phyloP scores from a whole-genome alignment of 2,113 vertebrate species.

The Rhinolophus ferrumequinum region DNA sequence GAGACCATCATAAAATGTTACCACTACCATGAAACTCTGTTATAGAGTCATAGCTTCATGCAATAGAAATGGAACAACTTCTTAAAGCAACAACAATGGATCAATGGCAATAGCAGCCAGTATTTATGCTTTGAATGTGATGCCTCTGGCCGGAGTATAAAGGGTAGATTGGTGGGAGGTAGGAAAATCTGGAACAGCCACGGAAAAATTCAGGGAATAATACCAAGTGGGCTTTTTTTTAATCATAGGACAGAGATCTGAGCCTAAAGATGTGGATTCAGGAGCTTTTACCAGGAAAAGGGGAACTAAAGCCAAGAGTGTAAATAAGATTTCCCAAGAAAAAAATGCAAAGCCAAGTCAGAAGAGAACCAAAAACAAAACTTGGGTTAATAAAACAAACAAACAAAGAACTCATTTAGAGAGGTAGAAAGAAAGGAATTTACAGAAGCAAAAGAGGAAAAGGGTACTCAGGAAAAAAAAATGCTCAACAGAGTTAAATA shows the following conservation, averaged over 20 bases:
- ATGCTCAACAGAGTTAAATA: background rate
- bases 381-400: background rate
- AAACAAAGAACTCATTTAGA: background rate
- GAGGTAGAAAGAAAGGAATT: background rate
- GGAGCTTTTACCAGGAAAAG: background rate
- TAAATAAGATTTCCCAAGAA: background rate
- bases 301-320: background rate
- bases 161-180: too few relatives aligned
- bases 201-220: background rate
- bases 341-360: background rate
- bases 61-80: constrained; percentile 29
- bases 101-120: background rate
- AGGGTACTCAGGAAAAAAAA: background rate
- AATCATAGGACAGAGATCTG: background rate
- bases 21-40: constrained; percentile 19
- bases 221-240: background rate
- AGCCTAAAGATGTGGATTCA: background rate
- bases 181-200: background rate
- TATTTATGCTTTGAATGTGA: background rate
- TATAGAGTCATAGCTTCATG: background rate
- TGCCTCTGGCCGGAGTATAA: background rate
- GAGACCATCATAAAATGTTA: constrained; percentile 50
- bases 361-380: background rate
- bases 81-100: background rate
- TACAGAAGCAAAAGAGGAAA: background rate